Base-by-base conservation (phyloP, 2,888 invertebrate genomes). In the Priocnemis perturbator region DNA sequence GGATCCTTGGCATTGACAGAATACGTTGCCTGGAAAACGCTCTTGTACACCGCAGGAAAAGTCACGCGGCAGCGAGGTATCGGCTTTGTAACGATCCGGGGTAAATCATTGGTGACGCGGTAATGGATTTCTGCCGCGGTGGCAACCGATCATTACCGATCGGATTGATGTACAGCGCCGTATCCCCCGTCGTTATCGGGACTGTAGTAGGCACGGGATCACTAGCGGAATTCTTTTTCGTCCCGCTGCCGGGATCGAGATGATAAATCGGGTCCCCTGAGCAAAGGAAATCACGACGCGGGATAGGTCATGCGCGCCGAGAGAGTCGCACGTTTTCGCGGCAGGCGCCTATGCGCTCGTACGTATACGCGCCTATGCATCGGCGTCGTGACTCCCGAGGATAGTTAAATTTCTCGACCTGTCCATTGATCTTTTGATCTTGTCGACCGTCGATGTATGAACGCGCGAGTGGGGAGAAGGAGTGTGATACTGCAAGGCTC, bases 371-470 rank as follows among this genome's bases (percentile, higher is more conserved):
- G 47, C 45, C 56, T 52, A 48, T 50, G 64, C 7, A 50, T 17
- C 60, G 60, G 52, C 64, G 73, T 68, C 73, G 77, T 76, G 75
- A 71, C 79, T 79, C 69, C 76, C 77, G 67, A 64, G 76, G 80
- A 81, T 84, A 81, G 79, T 82, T 85, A 81, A 84, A 85, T 84
- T 83, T 77, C 73, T 78, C 80, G 83, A 80, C 83, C 83, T 83
- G 81, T 81, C 75, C 77, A 60, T 66, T 63, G 79, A 81, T 78
- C 81, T 80, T 74, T 76, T 77, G 78, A 77, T 78, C 83, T 74
- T 78, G 67, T 70, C 71, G 69, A 59, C 69, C 1, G 76, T 67
- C 70, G 71, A 79, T 60, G 76, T 71, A 70, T 69, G 76, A 79
- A 70, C 58, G 68, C 21, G 17, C 19, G 17, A 2, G n/a, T n/a